Conservation (phyloP, 2,888 invertebrate genomes). For the Drepana falcataria region DNA sequence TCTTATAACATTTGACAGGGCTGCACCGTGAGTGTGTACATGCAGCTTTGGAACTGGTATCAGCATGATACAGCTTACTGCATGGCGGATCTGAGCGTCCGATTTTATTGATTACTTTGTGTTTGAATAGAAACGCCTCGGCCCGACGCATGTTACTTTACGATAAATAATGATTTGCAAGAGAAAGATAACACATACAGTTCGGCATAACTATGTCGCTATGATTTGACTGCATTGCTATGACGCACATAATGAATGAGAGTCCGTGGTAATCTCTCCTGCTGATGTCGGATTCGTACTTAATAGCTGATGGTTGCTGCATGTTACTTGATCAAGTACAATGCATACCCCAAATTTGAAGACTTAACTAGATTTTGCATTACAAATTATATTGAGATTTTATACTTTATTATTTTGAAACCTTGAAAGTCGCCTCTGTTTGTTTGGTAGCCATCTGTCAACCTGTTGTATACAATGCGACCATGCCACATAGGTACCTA, state of each 20-base stretch:
- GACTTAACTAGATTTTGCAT: slow-evolving; percentile 57
- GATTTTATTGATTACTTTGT: slow-evolving; percentile 67
- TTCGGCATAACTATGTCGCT: slow-evolving; percentile 21
- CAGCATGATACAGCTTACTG: slow-evolving; percentile 77
- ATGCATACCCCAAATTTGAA: slow-evolving; percentile 53
- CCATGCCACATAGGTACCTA: slow-evolving; percentile 11
- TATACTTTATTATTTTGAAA: slow-evolving; percentile 23
- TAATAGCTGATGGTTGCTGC: slow-evolving; percentile 67
- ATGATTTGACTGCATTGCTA: slow-evolving; percentile 52
- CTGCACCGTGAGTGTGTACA: slow-evolving; percentile 37
- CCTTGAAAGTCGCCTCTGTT: slow-evolving; percentile 27
- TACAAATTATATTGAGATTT: slow-evolving; percentile 37
- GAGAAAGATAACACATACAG: slow-evolving; percentile 26
- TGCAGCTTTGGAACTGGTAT: slow-evolving; percentile 60
- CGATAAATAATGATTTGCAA: slow-evolving; percentile 46
- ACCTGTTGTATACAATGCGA: slow-evolving; percentile 28
- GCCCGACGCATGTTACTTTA: slow-evolving; percentile 74
- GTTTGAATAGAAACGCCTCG: slow-evolving; percentile 73
- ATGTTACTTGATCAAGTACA: slow-evolving; percentile 60
- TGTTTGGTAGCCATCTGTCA: slow-evolving; percentile 32
- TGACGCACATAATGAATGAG: slow-evolving; percentile 48
- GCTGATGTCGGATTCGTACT: slow-evolving; percentile 35
- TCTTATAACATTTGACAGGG: slow-evolving; percentile 20
- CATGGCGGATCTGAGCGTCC: slow-evolving; percentile 74
- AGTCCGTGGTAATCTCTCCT: slow-evolving; percentile 35